Evolutionary conservation across 1,140 invertebrate genomes (phyloP), one percentile per base, ranked within the genome.

Genomic region (Uloborus diversus): DNA sequence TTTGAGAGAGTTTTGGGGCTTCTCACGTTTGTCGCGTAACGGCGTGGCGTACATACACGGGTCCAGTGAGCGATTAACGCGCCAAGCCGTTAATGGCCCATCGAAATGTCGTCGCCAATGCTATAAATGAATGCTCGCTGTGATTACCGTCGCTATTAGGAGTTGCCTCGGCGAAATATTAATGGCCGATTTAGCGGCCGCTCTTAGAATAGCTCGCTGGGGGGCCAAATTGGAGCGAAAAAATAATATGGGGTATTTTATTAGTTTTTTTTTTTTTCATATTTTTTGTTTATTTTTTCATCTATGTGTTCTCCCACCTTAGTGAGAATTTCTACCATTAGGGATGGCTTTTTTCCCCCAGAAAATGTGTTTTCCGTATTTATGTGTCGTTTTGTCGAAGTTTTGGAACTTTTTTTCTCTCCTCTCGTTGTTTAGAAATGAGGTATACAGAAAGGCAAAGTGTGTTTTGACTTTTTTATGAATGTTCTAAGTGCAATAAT

Each of bases 101-200:
- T 79, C 64, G 76, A 59, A 79, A 79, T 53, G 76, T 78, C 75
- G 62, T 66, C 51, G 61, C 47, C 62, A 68, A 66, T 68, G 51
- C 76, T 56, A 68, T 69, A 69, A 79, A 79, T 79, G 76, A 79
- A 79, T 79, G 76, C 57, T 62, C 27, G 76, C 51, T 57, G 76
- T 79, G 76, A 79, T 79, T 79, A 79, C 76, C 42, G 76, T 33
- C 35, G 76, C 64, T 69, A 79, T 79, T 79, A 79, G 76, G 51
- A 79, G 76, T 42, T 62, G 14, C 51, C 33, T 62, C 47, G 76
- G 51, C 76, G 62, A 79, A 79, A 79, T 79, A 79, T 79, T 79
- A 79, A 79, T 79, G 76, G 76, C 64, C 64, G 64, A 79, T 68
- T 79, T 79, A 79, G 64, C 56, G 37, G 23, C 73, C 35, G 57